Evolutionary conservation across 2,888 invertebrate genomes (phyloP), one percentile per base, ranked within the genome.

Genomic region (Tenthredo amoena): DNA sequence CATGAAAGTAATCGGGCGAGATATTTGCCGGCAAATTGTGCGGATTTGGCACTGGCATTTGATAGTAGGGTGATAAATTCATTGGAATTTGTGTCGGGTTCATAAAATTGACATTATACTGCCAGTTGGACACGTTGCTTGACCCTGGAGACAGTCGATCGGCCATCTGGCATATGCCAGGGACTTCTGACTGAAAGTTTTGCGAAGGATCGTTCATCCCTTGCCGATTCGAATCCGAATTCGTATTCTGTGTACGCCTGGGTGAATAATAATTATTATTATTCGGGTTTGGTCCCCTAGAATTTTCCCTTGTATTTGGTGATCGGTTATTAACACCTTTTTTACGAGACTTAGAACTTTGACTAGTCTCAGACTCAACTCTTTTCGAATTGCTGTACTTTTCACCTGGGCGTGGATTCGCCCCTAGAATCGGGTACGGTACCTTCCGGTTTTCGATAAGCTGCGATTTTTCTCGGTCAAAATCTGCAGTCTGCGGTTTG

Each of bases 371-470:
- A 3, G 34, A 34, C 2, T 68, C 18, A 18, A 34, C 34, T 15
- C 26, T 68, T 34, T 34, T 7, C 6, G 0, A 68, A 34, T 34
- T 6, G 4, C 34, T 34, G 34, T 15, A 12, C 2, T 18, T 68
- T 26, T 10, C 40, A 74, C 12, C 21, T 12, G 43, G 15, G 43
- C 12, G 5, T 43, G n/a, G 9, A 55, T 18, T 26, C n/a, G 77
- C 77, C 9, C 77, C 77, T 55, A 77, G 34, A 77, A 77, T 77
- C 31, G 77, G 50, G 4, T 77, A 50, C 18, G 77, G 77, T 18
- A 26, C 50, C 12, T 26, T 21, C 9, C 47, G 77, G 7, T 50
- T 77, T 55, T 26, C 34, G 10, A n/a, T 26, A 50, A 6, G 2
- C 6, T 2, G 26, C n/a, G 50, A n/a, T 55, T 34, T 31, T 77